Conservation (phyloP, 2,888 invertebrate species). For the Notodonta dromedarius region DNA sequence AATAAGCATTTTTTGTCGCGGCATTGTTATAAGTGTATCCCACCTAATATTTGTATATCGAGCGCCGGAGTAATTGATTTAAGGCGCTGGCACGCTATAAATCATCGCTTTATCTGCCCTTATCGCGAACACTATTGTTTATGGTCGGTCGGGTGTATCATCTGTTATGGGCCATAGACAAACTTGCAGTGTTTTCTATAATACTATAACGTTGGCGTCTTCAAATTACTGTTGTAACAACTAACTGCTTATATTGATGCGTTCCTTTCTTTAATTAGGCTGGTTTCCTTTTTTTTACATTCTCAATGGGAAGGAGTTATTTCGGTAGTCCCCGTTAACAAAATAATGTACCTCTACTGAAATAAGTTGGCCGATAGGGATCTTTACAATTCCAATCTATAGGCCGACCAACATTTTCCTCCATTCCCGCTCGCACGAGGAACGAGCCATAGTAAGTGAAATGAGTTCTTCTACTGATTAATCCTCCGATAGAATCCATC, state of each 20-base stretch:
- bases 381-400: slow-evolving; percentile 24
- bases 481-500: slow-evolving; percentile 42
- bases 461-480: slow-evolving; percentile 60
- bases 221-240: not conserved
- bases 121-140: slow-evolving; percentile 71
- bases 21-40: not conserved
- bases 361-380: slow-evolving; percentile 32
- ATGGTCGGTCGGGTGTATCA: slow-evolving; percentile 63
- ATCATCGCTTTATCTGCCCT: slow-evolving; percentile 67
- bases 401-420: slow-evolving; percentile 45
- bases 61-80: slow-evolving; percentile 65
- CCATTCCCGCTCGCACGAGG: slow-evolving; percentile 49
- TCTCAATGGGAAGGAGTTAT: no score
- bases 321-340: not conserved
- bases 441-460: slow-evolving; percentile 44
- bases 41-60: slow-evolving; percentile 37
- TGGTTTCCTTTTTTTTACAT: no score
- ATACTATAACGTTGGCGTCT: not conserved
- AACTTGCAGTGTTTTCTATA: slow-evolving; percentile 21
- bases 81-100: slow-evolving; percentile 63
- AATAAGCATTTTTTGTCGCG: slow-evolving; percentile 5
- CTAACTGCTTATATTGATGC: no score
- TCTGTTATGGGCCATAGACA: slow-evolving; percentile 60
- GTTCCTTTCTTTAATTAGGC: no score
- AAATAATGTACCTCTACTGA: slow-evolving; percentile 3